Evolutionary conservation across 2,113 vertebrate genomes (phyloP), one percentile per base, ranked within the genome.

Genomic region (human): DNA sequence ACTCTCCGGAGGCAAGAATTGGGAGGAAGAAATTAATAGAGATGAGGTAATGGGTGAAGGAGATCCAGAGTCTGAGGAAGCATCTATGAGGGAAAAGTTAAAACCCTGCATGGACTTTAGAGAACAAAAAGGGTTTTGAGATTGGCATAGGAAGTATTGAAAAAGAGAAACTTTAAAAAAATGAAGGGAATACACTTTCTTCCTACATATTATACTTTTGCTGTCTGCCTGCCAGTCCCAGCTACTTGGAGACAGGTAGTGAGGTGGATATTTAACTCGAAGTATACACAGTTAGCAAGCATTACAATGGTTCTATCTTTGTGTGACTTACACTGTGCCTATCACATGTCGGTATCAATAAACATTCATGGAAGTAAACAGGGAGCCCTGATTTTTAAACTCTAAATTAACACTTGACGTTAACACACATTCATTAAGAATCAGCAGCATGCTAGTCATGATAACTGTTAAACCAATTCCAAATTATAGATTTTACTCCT

Each of bases 171-270:
- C 11, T n/a, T 68, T 17, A 75, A 32, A 27, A 43, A 84, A 61
- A 12, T 8, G 2, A 20, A 3, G 4, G 27, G 23, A 17, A 43
- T 40, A 45, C 2, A 20, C 6, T 59, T 68, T 12, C 3, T 8
- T 10, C 14, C 35, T 20, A 0, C 16, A 23, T 3, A 23, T 68
- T 45, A 5, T 32, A 0, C 7, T 75, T 57, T 45, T 1, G 17
- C 3, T 72, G 35, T 70, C 35, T 22, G 1, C 30, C 35, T 13
- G 0, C n/a, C 38, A 9, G 20, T 13, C 57, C 35, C 3, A 5
- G 2, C 32, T 50, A 18, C 8, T 1, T 14, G 38, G 61, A 38
- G 8, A 16, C 35, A 4, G 0, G 23, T 2, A 16, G 4, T 0
- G 4, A 35, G 6, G n/a, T 16, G 10, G 23, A 25, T 20, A 7